Evolutionary conservation across 2,113 vertebrate species (phyloP).

Genomic region (Pterocles gutturalis): DNA sequence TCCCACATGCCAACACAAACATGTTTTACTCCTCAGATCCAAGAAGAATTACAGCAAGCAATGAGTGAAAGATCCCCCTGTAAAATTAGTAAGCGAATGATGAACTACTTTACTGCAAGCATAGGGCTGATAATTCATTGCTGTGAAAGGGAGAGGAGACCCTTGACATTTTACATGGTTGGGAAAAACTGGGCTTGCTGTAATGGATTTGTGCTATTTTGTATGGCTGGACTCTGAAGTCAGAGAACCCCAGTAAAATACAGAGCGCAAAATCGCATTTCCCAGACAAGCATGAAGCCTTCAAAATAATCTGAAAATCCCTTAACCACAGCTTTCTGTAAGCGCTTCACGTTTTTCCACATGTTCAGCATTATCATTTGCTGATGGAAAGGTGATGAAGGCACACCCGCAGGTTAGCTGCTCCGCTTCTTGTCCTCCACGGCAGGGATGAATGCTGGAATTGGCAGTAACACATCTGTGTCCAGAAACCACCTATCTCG

Average conservation of each 20-base stretch:
- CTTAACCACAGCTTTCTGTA: neutral
- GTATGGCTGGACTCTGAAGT: rapidly evolving
- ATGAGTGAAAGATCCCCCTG: neutral
- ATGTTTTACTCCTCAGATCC: neutral
- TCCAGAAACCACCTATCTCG: neutral
- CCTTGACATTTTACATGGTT: neutral
- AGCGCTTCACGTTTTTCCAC: neutral
- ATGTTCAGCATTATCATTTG: neutral
- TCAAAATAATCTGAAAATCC: neutral
- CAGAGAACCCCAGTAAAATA: neutral
- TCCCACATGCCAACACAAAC: neutral
- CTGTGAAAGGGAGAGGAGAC: neutral
- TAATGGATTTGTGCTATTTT: neutral
- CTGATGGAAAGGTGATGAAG: neutral
- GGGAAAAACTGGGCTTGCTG: neutral
- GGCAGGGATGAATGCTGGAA: neutral
- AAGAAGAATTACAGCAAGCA: neutral
- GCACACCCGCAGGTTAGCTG: neutral
- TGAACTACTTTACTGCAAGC: neutral
- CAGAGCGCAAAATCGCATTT: neutral
- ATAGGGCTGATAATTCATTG: neutral
- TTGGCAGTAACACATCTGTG: neutral
- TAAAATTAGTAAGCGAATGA: neutral
- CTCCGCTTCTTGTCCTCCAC: neutral
- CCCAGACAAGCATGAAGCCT: neutral